Conservation (phyloP, 2,888 invertebrate genomes). For the Chrysolina oricalcia region DNA sequence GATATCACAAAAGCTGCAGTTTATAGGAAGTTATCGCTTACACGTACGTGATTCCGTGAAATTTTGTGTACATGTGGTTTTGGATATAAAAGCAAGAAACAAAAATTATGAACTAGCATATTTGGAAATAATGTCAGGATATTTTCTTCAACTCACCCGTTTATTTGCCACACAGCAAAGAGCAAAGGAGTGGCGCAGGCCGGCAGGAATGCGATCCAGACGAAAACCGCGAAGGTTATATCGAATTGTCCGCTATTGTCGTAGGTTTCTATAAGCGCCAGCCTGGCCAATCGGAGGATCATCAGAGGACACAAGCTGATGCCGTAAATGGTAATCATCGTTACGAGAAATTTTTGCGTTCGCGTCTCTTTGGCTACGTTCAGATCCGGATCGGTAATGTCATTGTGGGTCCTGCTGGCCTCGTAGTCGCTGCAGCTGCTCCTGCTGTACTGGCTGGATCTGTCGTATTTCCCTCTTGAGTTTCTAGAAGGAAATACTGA, state of each 20-base stretch:
- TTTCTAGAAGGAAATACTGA: slow-evolving; percentile 56
- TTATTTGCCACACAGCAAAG: slow-evolving; percentile 79
- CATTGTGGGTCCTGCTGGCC: slow-evolving; percentile 68
- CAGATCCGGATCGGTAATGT: slow-evolving; percentile 73
- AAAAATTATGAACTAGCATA: too few relatives aligned
- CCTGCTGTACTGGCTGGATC: slow-evolving; percentile 65
- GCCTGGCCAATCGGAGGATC: slow-evolving; percentile 75
- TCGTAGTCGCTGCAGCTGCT: slow-evolving; percentile 62
- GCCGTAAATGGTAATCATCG: slow-evolving; percentile 79
- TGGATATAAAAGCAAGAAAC: too few relatives aligned
- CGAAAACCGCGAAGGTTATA: slow-evolving; percentile 79
- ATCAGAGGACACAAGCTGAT: slow-evolving; percentile 81
- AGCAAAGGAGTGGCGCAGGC: slow-evolving; percentile 79
- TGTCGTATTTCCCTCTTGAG: slow-evolving; percentile 64
- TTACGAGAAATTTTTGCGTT: slow-evolving; percentile 79
- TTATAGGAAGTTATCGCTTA: too few relatives aligned
- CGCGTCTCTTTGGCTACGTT: slow-evolving; percentile 78
- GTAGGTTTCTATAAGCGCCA: slow-evolving; percentile 80
- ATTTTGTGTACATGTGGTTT: too few relatives aligned
- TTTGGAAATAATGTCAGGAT: too few relatives aligned
- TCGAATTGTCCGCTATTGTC: slow-evolving; percentile 81
- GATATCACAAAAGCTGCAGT: too few relatives aligned
- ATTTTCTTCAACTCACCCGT: slow-evolving; percentile 71
- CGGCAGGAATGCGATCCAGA: slow-evolving; percentile 82
- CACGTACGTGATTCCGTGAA: too few relatives aligned